Evolutionary conservation across 2,888 invertebrate genomes (phyloP).

Genomic region (Plagodis pulveraria): DNA sequence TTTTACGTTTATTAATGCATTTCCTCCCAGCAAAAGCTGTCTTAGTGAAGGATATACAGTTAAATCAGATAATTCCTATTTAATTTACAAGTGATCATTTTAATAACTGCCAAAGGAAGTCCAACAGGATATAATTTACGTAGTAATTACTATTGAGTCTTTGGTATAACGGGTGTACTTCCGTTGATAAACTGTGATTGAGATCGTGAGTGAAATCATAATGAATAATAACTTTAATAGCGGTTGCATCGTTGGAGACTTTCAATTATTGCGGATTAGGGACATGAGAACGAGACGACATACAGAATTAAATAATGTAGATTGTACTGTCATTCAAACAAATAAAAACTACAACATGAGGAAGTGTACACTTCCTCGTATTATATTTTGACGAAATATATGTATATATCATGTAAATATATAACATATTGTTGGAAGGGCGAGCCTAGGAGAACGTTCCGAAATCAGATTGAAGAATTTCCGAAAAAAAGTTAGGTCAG

Average conservation of each 20-base stretch:
- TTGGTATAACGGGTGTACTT: slow-evolving; percentile 25
- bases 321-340: neutral
- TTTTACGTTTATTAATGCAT: slow-evolving; percentile 1
- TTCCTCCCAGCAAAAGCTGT: slow-evolving; percentile 30
- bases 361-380: too few relatives aligned
- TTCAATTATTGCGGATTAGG: neutral
- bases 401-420: too few relatives aligned
- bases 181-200: slow-evolving; percentile 18
- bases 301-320: neutral
- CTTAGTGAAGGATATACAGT: slow-evolving; percentile 22
- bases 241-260: neutral
- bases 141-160: too few relatives aligned
- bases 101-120: slow-evolving; percentile 31
- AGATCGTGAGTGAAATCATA: slow-evolving; percentile 5
- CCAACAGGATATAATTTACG: slow-evolving; percentile 9
- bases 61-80: slow-evolving; percentile 25
- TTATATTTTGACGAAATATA: too few relatives aligned
- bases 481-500: too few relatives aligned
- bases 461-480: too few relatives aligned
- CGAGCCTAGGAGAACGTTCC: too few relatives aligned
- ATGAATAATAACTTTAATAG: neutral
- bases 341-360: too few relatives aligned
- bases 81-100: slow-evolving; percentile 23
- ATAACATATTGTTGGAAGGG: too few relatives aligned
- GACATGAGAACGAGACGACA: neutral